Conservation (phyloP, 1,140 invertebrate species). For the Ctenoplectra terminalis region DNA sequence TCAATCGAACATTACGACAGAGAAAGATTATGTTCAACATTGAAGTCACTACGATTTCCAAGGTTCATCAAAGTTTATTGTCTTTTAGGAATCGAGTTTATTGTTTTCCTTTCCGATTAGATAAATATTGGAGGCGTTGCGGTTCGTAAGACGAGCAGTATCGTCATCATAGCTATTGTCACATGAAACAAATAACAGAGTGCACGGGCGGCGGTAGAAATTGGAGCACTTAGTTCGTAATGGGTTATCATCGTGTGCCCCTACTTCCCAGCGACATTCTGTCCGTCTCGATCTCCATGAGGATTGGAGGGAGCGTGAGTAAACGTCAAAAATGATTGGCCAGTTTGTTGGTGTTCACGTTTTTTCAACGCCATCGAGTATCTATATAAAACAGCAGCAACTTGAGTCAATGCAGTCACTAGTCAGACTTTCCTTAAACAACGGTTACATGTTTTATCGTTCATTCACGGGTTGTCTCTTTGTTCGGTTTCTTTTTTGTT, state of each 20-base stretch:
- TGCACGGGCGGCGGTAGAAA: constrained; percentile 36
- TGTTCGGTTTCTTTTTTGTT: neutral
- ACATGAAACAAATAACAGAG: constrained; percentile 46
- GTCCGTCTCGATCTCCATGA: neutral
- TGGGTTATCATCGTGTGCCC: constrained; percentile 66
- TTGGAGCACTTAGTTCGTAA: constrained; percentile 65
- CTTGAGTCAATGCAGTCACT: constrained; percentile 31
- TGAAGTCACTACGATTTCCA: neutral
- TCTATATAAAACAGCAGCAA: constrained; percentile 57
- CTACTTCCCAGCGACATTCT: constrained; percentile 27
- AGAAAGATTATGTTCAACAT: neutral
- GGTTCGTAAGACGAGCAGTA: neutral
- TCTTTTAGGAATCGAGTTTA: neutral
- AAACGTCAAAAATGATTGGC: constrained; percentile 53
- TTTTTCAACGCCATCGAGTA: constrained; percentile 47
- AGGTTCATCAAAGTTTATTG: neutral
- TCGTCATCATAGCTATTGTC: constrained; percentile 13
- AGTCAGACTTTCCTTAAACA: constrained; percentile 12
- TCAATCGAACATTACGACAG: neutral
- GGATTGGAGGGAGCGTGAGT: constrained; percentile 51
- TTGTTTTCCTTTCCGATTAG: neutral
- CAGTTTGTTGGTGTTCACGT: constrained; percentile 18
- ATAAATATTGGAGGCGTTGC: neutral
- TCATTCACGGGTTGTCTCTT: neutral
- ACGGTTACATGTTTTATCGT: neutral